Evolutionary conservation across 2,888 invertebrate genomes (phyloP).

Genomic region (Xestia rhomboidea): DNA sequence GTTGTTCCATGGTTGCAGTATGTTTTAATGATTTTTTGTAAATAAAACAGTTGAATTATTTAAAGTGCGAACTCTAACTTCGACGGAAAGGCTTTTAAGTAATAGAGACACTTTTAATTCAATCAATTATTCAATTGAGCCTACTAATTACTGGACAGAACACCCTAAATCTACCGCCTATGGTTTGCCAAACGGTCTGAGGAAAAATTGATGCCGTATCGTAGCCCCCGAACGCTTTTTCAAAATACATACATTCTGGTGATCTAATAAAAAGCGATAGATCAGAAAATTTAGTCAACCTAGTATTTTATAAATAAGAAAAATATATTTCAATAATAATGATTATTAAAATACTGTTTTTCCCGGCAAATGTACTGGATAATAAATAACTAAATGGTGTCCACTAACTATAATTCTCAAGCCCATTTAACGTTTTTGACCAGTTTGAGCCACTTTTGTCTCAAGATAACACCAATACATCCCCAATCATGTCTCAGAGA

Average conservation of each 20-base stretch:
- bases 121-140: neutral
- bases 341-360: too few relatives aligned
- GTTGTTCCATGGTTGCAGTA: slow-evolving; percentile 34
- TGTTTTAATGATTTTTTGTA: slow-evolving; percentile 7
- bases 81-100: neutral
- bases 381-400: neutral
- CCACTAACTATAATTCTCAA: neutral
- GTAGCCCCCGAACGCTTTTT: neutral
- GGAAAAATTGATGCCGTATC: too few relatives aligned
- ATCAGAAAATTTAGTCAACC: neutral
- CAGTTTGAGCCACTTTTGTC: neutral
- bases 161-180: neutral
- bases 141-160: neutral
- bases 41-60: neutral
- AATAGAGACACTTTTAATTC: neutral
- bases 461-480: neutral
- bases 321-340: too few relatives aligned
- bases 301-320: neutral
- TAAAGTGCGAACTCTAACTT: neutral
- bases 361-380: neutral
- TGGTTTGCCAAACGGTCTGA: neutral
- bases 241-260: neutral
- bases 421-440: neutral
- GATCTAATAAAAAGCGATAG: neutral
- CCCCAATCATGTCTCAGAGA: slow-evolving; percentile 5